Evolutionary conservation across 1,140 invertebrate genomes (phyloP).

Genomic region (Trachymyrmex cornetzi): DNA sequence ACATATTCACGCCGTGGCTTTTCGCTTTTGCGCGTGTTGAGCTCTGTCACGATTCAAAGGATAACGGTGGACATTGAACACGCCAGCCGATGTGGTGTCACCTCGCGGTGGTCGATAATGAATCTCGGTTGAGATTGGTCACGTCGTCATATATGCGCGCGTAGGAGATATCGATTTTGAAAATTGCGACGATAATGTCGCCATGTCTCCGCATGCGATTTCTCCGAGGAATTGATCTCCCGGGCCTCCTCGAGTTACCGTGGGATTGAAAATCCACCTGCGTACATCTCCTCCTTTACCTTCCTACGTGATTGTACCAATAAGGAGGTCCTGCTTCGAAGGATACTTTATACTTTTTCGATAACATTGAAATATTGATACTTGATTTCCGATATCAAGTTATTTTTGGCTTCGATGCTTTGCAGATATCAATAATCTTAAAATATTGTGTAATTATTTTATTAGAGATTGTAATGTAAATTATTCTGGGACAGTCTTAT

Average conservation of each 20-base stretch:
- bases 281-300: slow-evolving; percentile 14
- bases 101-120: slow-evolving; percentile 65
- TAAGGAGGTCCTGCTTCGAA: not conserved
- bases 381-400: not conserved
- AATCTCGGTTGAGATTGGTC: slow-evolving; percentile 68
- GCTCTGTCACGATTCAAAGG: slow-evolving; percentile 60
- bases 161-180: slow-evolving; percentile 59
- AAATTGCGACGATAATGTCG: slow-evolving; percentile 59
- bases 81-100: slow-evolving; percentile 52
- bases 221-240: slow-evolving; percentile 60
- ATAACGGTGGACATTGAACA: slow-evolving; percentile 26
- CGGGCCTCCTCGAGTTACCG: not conserved
- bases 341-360: not conserved
- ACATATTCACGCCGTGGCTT: slow-evolving; percentile 61
- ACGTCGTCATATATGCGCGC: slow-evolving; percentile 53
- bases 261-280: slow-evolving; percentile 53
- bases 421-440: not conserved
- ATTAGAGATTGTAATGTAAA: not conserved
- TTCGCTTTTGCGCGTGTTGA: slow-evolving; percentile 61
- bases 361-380: not conserved
- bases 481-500: not conserved
- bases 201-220: slow-evolving; percentile 52
- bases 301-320: slow-evolving; percentile 27
- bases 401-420: not conserved
- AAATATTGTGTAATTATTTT: not conserved